Evolutionary conservation across 2,888 invertebrate genomes (phyloP).

Genomic region (Dromius quadrimaculatus): DNA sequence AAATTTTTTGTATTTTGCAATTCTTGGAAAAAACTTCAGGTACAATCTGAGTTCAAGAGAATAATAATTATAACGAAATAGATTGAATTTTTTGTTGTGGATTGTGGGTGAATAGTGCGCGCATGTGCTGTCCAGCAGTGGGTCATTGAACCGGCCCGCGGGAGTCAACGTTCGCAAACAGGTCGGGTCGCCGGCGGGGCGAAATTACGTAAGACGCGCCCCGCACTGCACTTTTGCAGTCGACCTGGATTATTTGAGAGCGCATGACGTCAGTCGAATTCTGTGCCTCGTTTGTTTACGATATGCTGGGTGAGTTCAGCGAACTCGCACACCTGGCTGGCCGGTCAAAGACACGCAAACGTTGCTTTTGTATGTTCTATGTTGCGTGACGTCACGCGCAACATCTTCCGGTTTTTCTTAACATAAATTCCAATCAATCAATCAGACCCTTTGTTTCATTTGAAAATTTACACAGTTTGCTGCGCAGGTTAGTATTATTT

Average conservation of each 20-base stretch:
- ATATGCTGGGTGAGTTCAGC: constrained; percentile 36
- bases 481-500: too few relatives aligned
- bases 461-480: too few relatives aligned
- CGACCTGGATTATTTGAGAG: constrained; percentile 51
- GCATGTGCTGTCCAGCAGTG: constrained; percentile 7
- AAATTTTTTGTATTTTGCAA: too few relatives aligned
- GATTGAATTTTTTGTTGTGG: too few relatives aligned
- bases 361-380: constrained; percentile 40
- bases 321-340: constrained; percentile 39
- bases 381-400: constrained; percentile 37
- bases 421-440: too few relatives aligned
- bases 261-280: constrained; percentile 49
- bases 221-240: constrained; percentile 47
- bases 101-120: constrained; percentile 40
- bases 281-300: constrained; percentile 49
- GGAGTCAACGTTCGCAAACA: constrained; percentile 52
- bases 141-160: constrained; percentile 45
- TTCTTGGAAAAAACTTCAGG: too few relatives aligned
- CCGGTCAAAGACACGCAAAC: constrained; percentile 42
- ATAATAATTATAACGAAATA: too few relatives aligned
- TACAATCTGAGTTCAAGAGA: too few relatives aligned
- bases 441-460: too few relatives aligned
- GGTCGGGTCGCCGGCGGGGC: constrained; percentile 50
- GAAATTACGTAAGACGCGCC: constrained; percentile 44
- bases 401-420: constrained; percentile 29